A percentile compares a stretch with the other conserved stretches of the same genome.
Conservation (phyloP, 2,888 invertebrate species). For the Anthophora plumipes region DNA sequence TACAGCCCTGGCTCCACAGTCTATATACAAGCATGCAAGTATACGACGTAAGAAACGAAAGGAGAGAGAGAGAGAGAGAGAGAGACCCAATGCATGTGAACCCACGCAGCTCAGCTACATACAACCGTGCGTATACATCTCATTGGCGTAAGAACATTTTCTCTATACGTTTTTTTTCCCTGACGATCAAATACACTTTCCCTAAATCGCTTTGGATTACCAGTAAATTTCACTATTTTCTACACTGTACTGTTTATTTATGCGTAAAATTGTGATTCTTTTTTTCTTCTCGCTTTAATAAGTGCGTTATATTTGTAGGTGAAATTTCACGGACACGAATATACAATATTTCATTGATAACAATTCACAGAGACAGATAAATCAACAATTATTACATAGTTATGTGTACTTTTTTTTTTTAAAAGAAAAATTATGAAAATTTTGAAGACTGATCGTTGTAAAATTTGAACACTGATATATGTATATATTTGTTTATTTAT, state of each 20-base stretch:
- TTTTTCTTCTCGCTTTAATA: background rate
- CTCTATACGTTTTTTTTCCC: background rate
- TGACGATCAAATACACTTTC: constrained; percentile 17
- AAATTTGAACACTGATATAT: no score
- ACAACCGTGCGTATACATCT: constrained; percentile 35
- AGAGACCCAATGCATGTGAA: constrained; percentile 42
- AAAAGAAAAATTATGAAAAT: background rate
- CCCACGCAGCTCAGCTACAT: constrained; percentile 12
- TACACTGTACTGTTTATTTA: background rate
- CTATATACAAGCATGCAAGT: constrained; percentile 37
- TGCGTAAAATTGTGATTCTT: background rate
- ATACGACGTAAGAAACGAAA: constrained; percentile 56
- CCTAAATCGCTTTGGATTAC: constrained; percentile 9
- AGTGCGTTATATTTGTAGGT: background rate
- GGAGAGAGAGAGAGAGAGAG: constrained; percentile 44
- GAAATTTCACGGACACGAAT: background rate
- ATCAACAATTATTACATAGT: background rate
- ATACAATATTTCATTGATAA: background rate
- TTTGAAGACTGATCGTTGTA: no score
- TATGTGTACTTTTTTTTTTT: background rate
- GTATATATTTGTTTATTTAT: no score
- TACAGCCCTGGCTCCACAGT: constrained; percentile 55
- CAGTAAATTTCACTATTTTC: constrained; percentile 8
- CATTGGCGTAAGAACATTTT: constrained; percentile 54
- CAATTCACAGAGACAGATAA: background rate